A percentile compares a stretch with the other conserved stretches of the same genome.
Conservation (phyloP, 37 sponge, comb jelly and placozoan species). For the Ianthella basta region DNA sequence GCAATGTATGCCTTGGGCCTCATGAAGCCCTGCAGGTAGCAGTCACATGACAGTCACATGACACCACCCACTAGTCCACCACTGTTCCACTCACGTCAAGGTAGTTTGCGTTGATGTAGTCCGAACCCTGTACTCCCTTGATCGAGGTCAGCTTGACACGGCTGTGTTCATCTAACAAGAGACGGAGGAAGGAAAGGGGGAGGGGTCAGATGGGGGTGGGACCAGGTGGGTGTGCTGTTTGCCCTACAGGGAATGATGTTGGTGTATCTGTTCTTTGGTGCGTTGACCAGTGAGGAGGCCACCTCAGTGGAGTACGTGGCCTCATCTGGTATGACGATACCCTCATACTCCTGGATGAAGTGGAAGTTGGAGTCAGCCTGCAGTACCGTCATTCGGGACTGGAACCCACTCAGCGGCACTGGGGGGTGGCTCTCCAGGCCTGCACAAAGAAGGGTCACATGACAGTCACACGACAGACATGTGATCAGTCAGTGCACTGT, state of each 20-base stretch:
- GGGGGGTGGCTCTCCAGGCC: conserved; percentile 71
- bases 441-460: not conserved
- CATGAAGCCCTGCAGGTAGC: conserved; percentile 75
- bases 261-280: conserved; percentile 78
- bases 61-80: not conserved
- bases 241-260: conserved; percentile 72
- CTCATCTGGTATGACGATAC: conserved; percentile 41
- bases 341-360: conserved; percentile 87
- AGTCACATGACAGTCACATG: not conserved
- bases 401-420: conserved; percentile 53
- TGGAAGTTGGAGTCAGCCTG: conserved; percentile 72
- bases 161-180: conserved; percentile 62
- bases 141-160: conserved; percentile 66
- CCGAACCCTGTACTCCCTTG: conserved; percentile 52
- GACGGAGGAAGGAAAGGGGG: not conserved
- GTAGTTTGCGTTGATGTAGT: conserved; percentile 90
- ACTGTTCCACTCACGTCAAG: conserved; percentile 67
- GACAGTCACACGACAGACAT: not conserved
- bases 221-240: not conserved
- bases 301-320: conserved; percentile 32
- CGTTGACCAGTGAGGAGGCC: conserved; percentile 35
- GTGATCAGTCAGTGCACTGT: not conserved
- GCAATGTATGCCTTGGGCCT: conserved; percentile 83
- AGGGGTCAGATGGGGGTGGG: not conserved
- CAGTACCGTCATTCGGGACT: conserved; percentile 58